Conservation (phyloP, 2,797 vertebrate species). For the Peromyscus attwateri region DNA sequence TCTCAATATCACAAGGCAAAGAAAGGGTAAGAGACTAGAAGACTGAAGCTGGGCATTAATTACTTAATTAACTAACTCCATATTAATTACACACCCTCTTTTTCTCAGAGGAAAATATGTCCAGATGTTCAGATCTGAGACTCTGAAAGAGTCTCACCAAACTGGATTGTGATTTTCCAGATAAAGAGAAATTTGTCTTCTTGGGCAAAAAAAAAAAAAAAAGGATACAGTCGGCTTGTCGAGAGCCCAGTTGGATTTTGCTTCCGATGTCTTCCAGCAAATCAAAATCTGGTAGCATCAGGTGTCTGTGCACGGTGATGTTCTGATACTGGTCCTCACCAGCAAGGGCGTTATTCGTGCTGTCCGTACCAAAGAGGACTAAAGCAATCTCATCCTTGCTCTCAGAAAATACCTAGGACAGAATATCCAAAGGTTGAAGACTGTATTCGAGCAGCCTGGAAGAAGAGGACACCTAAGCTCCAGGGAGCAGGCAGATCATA, state of each 20-base stretch:
- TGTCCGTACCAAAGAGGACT: conserved; percentile 95
- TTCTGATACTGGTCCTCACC: conserved; percentile 93
- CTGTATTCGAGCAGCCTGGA: background rate
- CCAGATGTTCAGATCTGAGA: conserved; percentile 45
- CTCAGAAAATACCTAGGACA: conserved; percentile 95
- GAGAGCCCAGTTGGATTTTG: conserved; percentile 89
- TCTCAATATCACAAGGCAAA: conserved; percentile 32
- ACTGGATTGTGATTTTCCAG: background rate
- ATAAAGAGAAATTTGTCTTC: conserved; percentile 38
- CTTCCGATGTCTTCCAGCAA: conserved; percentile 94
- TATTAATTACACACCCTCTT: background rate
- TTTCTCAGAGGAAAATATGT: conserved; percentile 20
- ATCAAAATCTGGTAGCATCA: conserved; percentile 95
- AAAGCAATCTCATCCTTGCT: conserved; percentile 95
- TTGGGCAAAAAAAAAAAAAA: conserved; percentile 81
- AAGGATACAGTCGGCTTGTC: conserved; percentile 98
- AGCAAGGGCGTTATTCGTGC: conserved; percentile 92
- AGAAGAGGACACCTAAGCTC: background rate
- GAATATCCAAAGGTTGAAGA: conserved; percentile 65
- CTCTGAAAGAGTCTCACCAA: background rate
- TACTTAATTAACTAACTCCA: background rate
- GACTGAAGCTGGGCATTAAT: background rate
- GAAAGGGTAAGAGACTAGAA: background rate
- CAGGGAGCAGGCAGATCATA: background rate
- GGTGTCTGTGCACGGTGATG: conserved; percentile 92